phyloP scores from a whole-genome alignment of 2,797 vertebrate species.

The Acrossocheilus fasciatus region DNA sequence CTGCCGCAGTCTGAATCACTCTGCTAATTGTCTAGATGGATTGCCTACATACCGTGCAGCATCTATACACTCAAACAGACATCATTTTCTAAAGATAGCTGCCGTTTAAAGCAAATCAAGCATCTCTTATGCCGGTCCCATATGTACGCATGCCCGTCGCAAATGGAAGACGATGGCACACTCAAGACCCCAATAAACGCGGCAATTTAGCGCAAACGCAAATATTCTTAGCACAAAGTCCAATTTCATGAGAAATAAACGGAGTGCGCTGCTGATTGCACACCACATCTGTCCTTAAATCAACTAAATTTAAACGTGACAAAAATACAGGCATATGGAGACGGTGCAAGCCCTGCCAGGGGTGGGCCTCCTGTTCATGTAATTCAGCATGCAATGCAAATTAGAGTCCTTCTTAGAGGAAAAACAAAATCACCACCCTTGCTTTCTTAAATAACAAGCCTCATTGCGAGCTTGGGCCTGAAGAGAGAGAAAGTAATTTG shows the following conservation, averaged over 20 bases:
- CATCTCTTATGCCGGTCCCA: constrained; percentile 51
- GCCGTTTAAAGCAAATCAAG: constrained; percentile 56
- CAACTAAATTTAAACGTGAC: constrained; percentile 78
- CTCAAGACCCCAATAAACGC: constrained; percentile 72
- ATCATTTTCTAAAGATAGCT: constrained; percentile 39
- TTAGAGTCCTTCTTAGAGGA: constrained; percentile 68
- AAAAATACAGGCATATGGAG: constrained; percentile 71
- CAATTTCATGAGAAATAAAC: constrained; percentile 83
- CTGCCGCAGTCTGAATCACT: constrained; percentile 47
- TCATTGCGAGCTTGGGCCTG: constrained; percentile 79
- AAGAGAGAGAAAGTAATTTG: constrained; percentile 82
- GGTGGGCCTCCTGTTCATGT: constrained; percentile 73
- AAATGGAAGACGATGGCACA: constrained; percentile 79
- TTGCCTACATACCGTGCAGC: constrained; percentile 62
- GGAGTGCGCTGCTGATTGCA: constrained; percentile 77
- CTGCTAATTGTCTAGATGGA: constrained; percentile 70
- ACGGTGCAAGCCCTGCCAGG: constrained; percentile 53
- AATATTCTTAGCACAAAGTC: constrained; percentile 81
- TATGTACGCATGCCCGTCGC: constrained; percentile 62
- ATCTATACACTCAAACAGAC: constrained; percentile 30
- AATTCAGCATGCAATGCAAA: constrained; percentile 79
- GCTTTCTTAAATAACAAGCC: constrained; percentile 82
- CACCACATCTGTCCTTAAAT: constrained; percentile 80
- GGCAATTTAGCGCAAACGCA: constrained; percentile 75
- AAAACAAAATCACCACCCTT: constrained; percentile 73